Evolutionary conservation across 1,140 invertebrate species (phyloP).

Genomic region (Heliconius melpomene): DNA sequence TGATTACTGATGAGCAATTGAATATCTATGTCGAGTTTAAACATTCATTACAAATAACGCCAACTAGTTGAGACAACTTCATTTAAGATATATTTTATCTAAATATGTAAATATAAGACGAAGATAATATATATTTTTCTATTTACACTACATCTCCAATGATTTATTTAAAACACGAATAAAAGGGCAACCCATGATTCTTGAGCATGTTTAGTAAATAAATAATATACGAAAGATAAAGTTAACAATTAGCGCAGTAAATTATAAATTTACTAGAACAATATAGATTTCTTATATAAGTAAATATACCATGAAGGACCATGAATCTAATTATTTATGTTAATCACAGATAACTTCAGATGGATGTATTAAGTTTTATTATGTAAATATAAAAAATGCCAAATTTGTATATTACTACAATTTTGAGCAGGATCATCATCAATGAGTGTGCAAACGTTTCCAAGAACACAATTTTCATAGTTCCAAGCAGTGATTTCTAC

Average conservation of each 20-base stretch:
- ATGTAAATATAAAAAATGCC: background rate
- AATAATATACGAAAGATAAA: background rate
- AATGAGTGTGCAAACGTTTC: background rate
- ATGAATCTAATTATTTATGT: background rate
- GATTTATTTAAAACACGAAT: background rate
- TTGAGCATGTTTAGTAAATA: constrained; percentile 13
- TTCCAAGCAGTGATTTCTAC: background rate
- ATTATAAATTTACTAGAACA: constrained; percentile 1
- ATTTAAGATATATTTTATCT: constrained; percentile 10
- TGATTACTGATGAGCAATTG: constrained; percentile 64
- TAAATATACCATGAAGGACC: background rate
- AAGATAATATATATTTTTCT: background rate
- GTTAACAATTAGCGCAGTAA: background rate
- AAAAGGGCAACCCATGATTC: background rate
- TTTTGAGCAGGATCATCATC: background rate
- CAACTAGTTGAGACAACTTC: constrained; percentile 14
- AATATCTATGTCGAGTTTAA: constrained; percentile 14
- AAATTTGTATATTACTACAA: constrained; percentile 1
- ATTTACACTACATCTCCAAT: background rate
- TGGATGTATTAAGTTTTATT: background rate
- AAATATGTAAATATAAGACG: constrained; percentile 4
- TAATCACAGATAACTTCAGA: constrained; percentile 12
- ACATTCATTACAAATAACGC: constrained; percentile 14
- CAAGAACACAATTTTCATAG: background rate
- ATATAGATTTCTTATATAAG: constrained; percentile 3